Percentiles rank a stretch among this genome's conserved stretches.
phyloP scores from a whole-genome alignment of 2,888 invertebrate species.

The Orthonychiurus folsomi region DNA sequence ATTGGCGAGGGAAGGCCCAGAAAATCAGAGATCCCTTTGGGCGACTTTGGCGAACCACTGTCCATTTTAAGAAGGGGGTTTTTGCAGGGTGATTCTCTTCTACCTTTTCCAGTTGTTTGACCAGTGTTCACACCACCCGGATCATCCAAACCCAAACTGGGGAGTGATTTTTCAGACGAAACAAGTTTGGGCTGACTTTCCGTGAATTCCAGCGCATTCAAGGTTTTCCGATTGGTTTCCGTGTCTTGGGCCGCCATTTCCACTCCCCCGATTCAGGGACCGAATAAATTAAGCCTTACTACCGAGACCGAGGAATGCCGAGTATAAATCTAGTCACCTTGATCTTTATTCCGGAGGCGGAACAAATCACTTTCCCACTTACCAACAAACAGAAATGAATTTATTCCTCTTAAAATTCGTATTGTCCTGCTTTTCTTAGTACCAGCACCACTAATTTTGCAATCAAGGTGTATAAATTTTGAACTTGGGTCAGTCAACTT shows the following conservation, averaged over 20 bases:
- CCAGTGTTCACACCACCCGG: conserved; percentile 26
- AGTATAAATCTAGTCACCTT: too few relatives aligned
- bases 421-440: too few relatives aligned
- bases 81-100: conserved; percentile 20
- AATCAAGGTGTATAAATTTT: too few relatives aligned
- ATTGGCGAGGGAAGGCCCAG: conserved; percentile 59
- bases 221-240: conserved; percentile 29
- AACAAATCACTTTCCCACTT: too few relatives aligned
- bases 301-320: too few relatives aligned
- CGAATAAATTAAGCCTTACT: too few relatives aligned
- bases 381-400: too few relatives aligned
- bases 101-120: conserved; percentile 17
- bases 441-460: too few relatives aligned
- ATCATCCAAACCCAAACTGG: conserved; percentile 31
- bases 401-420: too few relatives aligned
- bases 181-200: conserved; percentile 31
- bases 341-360: too few relatives aligned
- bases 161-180: conserved; percentile 19
- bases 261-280: not conserved
- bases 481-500: too few relatives aligned
- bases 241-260: conserved; percentile 16
- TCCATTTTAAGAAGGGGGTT: conserved; percentile 15
- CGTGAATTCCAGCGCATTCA: conserved; percentile 25
- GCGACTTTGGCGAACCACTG: conserved; percentile 18
- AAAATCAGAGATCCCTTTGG: conserved; percentile 20